Conservation (phyloP, 2,888 invertebrate genomes). For the Lepidochitona cinerea region DNA sequence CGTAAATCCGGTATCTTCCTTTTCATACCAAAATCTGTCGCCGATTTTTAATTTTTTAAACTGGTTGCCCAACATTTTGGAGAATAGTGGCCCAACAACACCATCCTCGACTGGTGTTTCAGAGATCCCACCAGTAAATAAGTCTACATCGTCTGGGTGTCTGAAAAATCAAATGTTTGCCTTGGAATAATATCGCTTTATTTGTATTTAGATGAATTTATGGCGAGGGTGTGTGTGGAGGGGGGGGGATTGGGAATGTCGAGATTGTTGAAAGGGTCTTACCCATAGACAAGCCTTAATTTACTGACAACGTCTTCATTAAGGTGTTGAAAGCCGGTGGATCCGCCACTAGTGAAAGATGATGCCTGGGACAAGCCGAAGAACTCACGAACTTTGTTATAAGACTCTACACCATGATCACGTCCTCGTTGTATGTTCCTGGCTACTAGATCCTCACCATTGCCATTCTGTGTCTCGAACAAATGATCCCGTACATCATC, state of each 20-base stretch:
- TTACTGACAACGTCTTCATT: neutral
- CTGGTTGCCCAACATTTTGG: slow-evolving; percentile 87
- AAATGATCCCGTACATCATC: neutral
- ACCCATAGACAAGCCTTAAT: neutral
- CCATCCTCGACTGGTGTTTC: slow-evolving; percentile 83
- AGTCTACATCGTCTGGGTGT: slow-evolving; percentile 81
- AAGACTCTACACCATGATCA: neutral
- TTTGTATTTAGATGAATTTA: no score
- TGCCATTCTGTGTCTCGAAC: neutral
- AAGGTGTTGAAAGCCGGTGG: neutral
- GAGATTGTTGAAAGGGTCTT: no score
- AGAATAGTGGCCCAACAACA: slow-evolving; percentile 86
- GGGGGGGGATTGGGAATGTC: no score
- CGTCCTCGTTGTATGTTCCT: neutral
- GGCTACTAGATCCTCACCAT: neutral
- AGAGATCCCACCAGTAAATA: slow-evolving; percentile 90
- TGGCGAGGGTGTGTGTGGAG: no score
- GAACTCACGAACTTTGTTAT: neutral
- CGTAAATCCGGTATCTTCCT: neutral
- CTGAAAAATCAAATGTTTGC: no score
- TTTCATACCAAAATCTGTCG: slow-evolving; percentile 91
- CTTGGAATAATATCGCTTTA: no score
- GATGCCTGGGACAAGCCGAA: neutral
- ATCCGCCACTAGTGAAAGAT: neutral
- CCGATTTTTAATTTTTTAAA: slow-evolving; percentile 84